Evolutionary conservation across 2,888 invertebrate genomes (phyloP).

Genomic region (Matsumyia berberina): DNA sequence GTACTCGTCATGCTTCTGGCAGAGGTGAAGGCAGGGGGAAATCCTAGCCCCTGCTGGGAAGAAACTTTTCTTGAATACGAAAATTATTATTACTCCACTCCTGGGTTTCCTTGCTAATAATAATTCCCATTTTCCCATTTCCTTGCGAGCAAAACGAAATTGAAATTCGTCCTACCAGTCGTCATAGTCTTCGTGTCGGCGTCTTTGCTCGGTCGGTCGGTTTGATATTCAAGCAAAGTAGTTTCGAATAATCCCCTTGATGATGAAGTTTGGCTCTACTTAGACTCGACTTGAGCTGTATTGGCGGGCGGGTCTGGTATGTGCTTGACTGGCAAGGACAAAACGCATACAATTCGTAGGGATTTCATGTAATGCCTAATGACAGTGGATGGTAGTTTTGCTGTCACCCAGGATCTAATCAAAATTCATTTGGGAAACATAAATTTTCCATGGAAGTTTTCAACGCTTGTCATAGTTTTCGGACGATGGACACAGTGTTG

Average conservation of each 20-base stretch:
- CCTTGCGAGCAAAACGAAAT: slow-evolving; percentile 47
- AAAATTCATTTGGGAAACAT: slow-evolving; percentile 73
- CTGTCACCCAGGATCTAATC: slow-evolving; percentile 73
- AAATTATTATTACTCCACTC: slow-evolving; percentile 71
- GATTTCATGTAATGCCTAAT: slow-evolving; percentile 71
- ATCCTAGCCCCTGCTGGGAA: slow-evolving; percentile 25
- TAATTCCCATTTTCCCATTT: slow-evolving; percentile 64
- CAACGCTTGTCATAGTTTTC: slow-evolving; percentile 50
- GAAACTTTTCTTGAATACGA: slow-evolving; percentile 71
- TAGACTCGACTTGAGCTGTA: slow-evolving; percentile 33
- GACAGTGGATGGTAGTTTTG: slow-evolving; percentile 68
- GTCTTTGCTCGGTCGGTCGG: slow-evolving; percentile 21
- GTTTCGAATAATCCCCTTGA: slow-evolving; percentile 74
- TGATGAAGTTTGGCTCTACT: slow-evolving; percentile 66
- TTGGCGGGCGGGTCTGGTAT: neutral
- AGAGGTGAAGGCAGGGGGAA: neutral
- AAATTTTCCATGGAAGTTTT: slow-evolving; percentile 60
- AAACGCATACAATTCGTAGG: slow-evolving; percentile 57
- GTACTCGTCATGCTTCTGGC: neutral
- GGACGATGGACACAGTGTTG: slow-evolving; percentile 21
- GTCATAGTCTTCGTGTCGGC: neutral
- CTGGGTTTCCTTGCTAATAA: slow-evolving; percentile 64
- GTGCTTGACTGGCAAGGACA: slow-evolving; percentile 2
- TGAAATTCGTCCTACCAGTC: slow-evolving; percentile 63
- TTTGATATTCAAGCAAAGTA: slow-evolving; percentile 72